A percentile compares a stretch with the other conserved stretches of the same genome.
phyloP scores from a whole-genome alignment of 2,113 vertebrate genomes.

The Sardina pilchardus region DNA sequence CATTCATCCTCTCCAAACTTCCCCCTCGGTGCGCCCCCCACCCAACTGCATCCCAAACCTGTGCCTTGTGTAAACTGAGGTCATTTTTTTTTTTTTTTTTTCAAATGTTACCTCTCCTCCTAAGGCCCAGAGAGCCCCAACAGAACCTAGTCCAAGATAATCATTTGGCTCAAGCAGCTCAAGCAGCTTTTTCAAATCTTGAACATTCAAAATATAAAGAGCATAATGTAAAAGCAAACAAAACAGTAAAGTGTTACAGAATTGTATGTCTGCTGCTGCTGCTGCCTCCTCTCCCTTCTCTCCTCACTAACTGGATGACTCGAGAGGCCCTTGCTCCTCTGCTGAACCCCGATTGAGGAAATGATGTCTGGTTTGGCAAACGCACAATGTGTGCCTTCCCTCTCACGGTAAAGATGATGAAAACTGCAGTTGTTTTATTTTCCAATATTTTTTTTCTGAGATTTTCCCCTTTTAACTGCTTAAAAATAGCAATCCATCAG shows the following conservation, averaged over 20 bases:
- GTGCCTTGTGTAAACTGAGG: too few species aligned
- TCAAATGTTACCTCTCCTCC: neutral
- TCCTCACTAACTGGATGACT: neutral
- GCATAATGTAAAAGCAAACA: neutral
- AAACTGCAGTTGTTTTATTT: slow-evolving; percentile 23
- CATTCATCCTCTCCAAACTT: slow-evolving; percentile 8
- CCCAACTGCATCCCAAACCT: neutral
- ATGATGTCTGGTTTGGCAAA: slow-evolving; percentile 31
- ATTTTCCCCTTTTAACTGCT: slow-evolving; percentile 7
- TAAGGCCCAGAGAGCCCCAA: neutral
- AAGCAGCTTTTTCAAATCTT: neutral
- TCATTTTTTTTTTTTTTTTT: too few species aligned
- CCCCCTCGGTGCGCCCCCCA: neutral
- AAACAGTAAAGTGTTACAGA: neutral
- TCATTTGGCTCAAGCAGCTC: neutral
- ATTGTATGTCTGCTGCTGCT: neutral
- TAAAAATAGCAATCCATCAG: slow-evolving; percentile 15
- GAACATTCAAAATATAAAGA: neutral
- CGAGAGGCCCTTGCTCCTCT: neutral
- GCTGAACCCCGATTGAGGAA: neutral
- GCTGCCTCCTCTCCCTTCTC: neutral
- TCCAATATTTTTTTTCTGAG: neutral
- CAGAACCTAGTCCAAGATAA: neutral
- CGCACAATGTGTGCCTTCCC: slow-evolving; percentile 5
- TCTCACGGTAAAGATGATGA: neutral